Evolutionary conservation across 2,888 invertebrate genomes (phyloP), one percentile per base, ranked within the genome.

Genomic region (Crematogaster levior): DNA sequence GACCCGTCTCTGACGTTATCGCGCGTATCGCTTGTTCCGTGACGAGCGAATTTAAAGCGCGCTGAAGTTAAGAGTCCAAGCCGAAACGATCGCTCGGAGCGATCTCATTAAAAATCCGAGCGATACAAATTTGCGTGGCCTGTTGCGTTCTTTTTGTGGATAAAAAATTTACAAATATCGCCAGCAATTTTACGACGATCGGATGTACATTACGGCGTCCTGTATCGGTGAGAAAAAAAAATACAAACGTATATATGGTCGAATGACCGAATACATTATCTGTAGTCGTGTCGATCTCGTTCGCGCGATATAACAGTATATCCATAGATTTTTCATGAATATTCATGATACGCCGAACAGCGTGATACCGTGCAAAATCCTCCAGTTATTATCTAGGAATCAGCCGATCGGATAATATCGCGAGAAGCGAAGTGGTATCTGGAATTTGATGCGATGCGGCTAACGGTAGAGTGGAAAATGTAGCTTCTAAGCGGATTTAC

Each of bases 261-360:
- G 81, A 79, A 81, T 73, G 81, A 84, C 82, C 84, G 86, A 86
- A 84, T 75, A 84, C 84, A 82, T 87, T 88, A 90, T 90, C 90
- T 75, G 82, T 65, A 83, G 83, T 81, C 85, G 87, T 89, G 87
- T 84, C 86, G 90, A 90, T 90, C 89, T 84, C 84, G 85, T 72
- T 53, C 79, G 84, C 86, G 88, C 86, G 90, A 89, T 89, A 89
- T 84, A 84, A 84, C 80, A 81, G 84, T 85, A 81, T 88, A 85
- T 84, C 83, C 63, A 58, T 85, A 84, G 84, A 86, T 87, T 83
- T 86, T 85, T 85, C 86, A 91, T 91, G 90, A 88, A 91, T 91
- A 91, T 90, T 91, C 90, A 90, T 89, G 84, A 81, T 72, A 63
- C 82, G 77, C 74, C 40, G 46, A 70, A 70, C 51, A 63, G 53